phyloP scores from a whole-genome alignment of 2,888 invertebrate species.

The Machimus atricapillus region DNA sequence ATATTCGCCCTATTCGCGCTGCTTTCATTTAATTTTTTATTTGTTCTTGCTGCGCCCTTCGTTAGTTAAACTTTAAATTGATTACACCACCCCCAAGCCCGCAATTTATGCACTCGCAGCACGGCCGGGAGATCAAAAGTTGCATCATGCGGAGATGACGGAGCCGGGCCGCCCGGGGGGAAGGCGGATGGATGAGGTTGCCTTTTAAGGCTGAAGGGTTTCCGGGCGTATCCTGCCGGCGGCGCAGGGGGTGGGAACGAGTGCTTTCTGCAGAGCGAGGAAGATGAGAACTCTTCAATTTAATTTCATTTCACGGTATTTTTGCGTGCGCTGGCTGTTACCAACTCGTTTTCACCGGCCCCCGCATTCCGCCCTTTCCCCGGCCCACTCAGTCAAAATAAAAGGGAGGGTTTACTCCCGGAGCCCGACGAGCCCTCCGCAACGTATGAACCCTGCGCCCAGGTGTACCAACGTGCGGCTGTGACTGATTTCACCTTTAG shows the following conservation, averaged over 20 bases:
- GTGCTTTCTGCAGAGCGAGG: constrained; percentile 6
- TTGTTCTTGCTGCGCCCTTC: constrained; percentile 6
- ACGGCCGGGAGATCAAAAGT: constrained; percentile 26
- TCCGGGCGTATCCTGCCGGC: background rate
- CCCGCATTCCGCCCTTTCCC: background rate
- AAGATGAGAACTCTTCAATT: constrained; percentile 29
- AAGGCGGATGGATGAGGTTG: background rate
- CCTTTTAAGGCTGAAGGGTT: background rate
- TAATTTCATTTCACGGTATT: constrained; percentile 36
- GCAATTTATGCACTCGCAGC: constrained; percentile 7
- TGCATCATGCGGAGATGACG: background rate
- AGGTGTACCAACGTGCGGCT: background rate
- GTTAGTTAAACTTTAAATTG: constrained; percentile 35
- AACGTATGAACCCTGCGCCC: background rate
- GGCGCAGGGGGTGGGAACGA: background rate
- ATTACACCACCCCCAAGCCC: constrained; percentile 15
- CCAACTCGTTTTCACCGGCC: background rate
- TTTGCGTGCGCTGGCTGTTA: constrained; percentile 23
- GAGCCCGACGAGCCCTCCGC: background rate
- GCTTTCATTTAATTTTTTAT: background rate
- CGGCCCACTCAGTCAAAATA: background rate
- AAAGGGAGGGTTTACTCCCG: background rate
- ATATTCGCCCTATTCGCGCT: constrained; percentile 3
- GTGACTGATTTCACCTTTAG: constrained; percentile 22
- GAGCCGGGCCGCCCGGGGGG: background rate